Percentiles rank a stretch among this genome's conserved stretches.
These are phyloP conservation scores for Drosophila mercatorum DNA, from an alignment of 2,888 invertebrate species.

Conservation along the genomic window DNA sequence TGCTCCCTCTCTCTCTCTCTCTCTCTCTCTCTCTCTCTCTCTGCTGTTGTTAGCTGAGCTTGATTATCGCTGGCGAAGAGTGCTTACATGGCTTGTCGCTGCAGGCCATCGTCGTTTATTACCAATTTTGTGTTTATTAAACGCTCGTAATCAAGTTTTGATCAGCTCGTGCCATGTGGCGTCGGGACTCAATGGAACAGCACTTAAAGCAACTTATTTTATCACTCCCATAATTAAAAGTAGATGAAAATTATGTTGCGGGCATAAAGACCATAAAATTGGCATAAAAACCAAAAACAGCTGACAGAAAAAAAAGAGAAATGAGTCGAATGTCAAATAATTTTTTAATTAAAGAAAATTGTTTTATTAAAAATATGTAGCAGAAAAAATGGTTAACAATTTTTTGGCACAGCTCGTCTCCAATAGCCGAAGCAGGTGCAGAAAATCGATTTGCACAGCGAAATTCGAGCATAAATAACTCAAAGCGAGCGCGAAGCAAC, in stretches of 20 bases:
- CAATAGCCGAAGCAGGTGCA: background rate
- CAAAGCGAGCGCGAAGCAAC: background rate
- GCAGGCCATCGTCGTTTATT: constrained; percentile 28
- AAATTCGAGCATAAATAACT: background rate
- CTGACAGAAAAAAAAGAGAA: background rate
- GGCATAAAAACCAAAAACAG: background rate
- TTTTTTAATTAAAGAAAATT: background rate
- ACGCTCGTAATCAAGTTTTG: constrained; percentile 33
- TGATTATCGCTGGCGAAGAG: constrained; percentile 33
- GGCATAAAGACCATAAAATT: background rate
- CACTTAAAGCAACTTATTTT: background rate
- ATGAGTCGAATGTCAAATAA: background rate
- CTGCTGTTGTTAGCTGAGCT: background rate
- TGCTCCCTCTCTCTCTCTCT: background rate
- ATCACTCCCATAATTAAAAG: background rate
- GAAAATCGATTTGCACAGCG: background rate
- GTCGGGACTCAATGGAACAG: background rate
- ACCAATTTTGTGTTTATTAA: constrained; percentile 45
- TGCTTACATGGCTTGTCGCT: constrained; percentile 2
- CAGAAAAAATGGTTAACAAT: background rate
- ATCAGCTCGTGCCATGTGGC: constrained; percentile 12
- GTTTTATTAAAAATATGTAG: background rate
- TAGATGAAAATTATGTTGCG: background rate
- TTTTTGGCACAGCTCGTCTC: background rate
- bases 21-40: no score